Percentiles rank a stretch among this genome's conserved stretches.
Conservation (phyloP, 2,797 vertebrate species). For the Enteromius treurensis region DNA sequence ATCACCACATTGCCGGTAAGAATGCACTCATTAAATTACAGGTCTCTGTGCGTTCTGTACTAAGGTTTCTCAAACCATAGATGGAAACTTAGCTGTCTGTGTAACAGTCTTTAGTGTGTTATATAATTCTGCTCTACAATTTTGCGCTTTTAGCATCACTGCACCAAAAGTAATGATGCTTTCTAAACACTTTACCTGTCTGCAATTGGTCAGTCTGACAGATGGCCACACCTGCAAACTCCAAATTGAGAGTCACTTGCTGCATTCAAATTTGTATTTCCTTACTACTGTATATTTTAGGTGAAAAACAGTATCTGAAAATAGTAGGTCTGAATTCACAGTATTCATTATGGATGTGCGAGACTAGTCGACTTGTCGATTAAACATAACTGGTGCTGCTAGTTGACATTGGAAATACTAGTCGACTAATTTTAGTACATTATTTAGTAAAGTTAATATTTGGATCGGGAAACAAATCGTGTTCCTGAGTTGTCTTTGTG, state of each 20-base stretch:
- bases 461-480: neutral
- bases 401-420: neutral
- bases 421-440: neutral
- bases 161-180: neutral
- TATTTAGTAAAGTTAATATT: neutral
- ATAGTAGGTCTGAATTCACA: neutral
- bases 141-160: neutral
- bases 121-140: neutral
- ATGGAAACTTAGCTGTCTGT: neutral
- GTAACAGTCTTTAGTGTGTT: neutral
- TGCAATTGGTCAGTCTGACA: neutral
- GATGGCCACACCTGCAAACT: constrained; percentile 14
- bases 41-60: constrained; percentile 23
- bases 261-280: neutral
- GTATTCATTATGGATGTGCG: neutral
- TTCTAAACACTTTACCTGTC: neutral
- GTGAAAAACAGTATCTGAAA: neutral
- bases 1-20: constrained; percentile 57
- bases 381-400: neutral
- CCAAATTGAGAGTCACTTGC: neutral
- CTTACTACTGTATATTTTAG: neutral
- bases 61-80: constrained; percentile 20
- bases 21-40: constrained; percentile 43
- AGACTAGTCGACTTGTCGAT: neutral
- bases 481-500: neutral